These are phyloP conservation scores for Apus apus DNA, from an alignment of 2,113 vertebrate genomes.

Conservation along the genomic window DNA sequence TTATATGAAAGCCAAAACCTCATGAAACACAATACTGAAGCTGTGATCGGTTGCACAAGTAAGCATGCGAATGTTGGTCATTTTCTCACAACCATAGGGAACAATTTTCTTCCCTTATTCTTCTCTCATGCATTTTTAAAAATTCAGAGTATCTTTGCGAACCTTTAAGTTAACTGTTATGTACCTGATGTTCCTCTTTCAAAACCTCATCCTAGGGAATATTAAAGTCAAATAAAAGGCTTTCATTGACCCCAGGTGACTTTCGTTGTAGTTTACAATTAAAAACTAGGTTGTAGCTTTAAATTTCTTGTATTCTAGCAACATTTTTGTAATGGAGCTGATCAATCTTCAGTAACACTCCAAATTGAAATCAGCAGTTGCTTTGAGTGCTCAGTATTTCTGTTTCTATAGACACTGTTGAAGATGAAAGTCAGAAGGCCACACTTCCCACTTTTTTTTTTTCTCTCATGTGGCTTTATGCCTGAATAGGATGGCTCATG, in stretches of 20 bases:
- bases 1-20: background rate
- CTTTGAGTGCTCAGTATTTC: background rate
- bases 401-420: background rate
- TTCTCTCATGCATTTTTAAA: background rate
- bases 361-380: background rate
- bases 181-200: background rate
- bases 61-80: slow-evolving; percentile 41
- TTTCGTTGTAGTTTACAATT: background rate
- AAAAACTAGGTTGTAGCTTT: background rate
- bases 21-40: slow-evolving; percentile 11
- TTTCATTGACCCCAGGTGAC: background rate
- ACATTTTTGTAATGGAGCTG: background rate
- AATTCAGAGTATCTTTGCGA: background rate
- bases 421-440: background rate
- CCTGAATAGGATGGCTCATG: background rate
- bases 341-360: background rate
- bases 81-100: background rate
- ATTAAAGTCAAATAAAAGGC: background rate
- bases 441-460: background rate
- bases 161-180: background rate
- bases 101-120: slow-evolving; percentile 20
- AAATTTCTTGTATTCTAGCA: background rate
- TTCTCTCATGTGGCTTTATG: background rate
- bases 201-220: background rate
- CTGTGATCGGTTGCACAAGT: background rate